Evolutionary conservation across 2,113 vertebrate genomes (phyloP).

Genomic region (Irena cyanogastra): DNA sequence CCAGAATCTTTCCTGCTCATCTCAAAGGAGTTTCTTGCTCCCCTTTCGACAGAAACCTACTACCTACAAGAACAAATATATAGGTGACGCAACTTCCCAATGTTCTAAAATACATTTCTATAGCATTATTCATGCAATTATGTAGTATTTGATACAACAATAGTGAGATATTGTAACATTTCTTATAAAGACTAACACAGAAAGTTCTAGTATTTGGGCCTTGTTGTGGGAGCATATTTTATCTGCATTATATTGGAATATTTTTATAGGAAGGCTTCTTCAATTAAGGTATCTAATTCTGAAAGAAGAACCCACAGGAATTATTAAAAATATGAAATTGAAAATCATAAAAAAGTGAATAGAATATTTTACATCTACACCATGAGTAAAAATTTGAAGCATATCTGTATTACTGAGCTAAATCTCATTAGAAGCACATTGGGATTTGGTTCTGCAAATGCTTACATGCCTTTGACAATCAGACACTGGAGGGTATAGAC

Average conservation of each 20-base stretch:
- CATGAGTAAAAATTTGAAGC: background rate
- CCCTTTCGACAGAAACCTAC: background rate
- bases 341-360: background rate
- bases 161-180: background rate
- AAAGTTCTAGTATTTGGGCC: background rate
- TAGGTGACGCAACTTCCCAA: background rate
- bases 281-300: background rate
- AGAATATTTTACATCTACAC: background rate
- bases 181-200: background rate
- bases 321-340: background rate
- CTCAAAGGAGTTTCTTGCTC: background rate
- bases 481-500: fast-evolving
- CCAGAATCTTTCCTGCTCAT: background rate
- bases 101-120: background rate
- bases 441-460: background rate
- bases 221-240: background rate
- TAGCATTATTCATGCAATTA: background rate
- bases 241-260: background rate
- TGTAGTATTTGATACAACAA: background rate
- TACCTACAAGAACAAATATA: background rate
- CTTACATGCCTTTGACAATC: background rate
- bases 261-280: constrained; percentile 16
- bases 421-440: background rate
- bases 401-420: background rate
- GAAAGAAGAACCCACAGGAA: background rate